Base-by-base conservation (phyloP, 2,888 invertebrate genomes). In the Scelioninae gen. 2 region DNA sequence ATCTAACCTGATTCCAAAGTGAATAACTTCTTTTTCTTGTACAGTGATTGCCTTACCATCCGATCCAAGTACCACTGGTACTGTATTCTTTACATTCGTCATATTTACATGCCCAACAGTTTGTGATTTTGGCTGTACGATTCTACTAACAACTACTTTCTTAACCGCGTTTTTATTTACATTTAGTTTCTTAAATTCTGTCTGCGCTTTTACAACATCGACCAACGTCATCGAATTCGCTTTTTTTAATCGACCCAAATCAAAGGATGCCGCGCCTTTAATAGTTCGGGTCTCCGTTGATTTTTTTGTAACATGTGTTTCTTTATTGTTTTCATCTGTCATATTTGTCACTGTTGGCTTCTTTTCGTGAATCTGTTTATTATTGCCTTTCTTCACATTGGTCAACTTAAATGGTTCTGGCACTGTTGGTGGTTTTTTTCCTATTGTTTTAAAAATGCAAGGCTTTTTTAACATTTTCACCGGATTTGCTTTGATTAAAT, bases 321-420 rank as follows among this genome's bases (percentile, higher is more conserved):
- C 25, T 25, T 25, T 25, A 25, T 25, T 6, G 31, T 31, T 10
- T 10, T 7, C 31, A 4, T 31, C 10, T 2, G 9, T 6, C 6
- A 6, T 3, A 31, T 9, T 31, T 2, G 31, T 9, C 9, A 5
- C 9, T 25, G 6, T 25, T 25, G n/a, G n/a, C 25, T 25, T 25
- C 6, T 25, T 6, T 25, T 25, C 25, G 25, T 2, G 25, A 33
- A 10, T 33, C 10, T n/a, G n/a, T n/a, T n/a, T n/a, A n/a, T n/a
- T n/a, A n/a, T n/a, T n/a, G n/a, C 5, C 10, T 35, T 78, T 81
- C 18, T 86, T 87, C 0, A 87, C 82, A 85, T 90, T 88, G 4
- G 91, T 91, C 31, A 91, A 84, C n/a, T 91, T 89, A 76, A 92
- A 92, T 13, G 92, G 92, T 78, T 91, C 89, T 0, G 90, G 89